phyloP scores from a whole-genome alignment of 2,113 vertebrate species.

The Puffinus mauretanicus region DNA sequence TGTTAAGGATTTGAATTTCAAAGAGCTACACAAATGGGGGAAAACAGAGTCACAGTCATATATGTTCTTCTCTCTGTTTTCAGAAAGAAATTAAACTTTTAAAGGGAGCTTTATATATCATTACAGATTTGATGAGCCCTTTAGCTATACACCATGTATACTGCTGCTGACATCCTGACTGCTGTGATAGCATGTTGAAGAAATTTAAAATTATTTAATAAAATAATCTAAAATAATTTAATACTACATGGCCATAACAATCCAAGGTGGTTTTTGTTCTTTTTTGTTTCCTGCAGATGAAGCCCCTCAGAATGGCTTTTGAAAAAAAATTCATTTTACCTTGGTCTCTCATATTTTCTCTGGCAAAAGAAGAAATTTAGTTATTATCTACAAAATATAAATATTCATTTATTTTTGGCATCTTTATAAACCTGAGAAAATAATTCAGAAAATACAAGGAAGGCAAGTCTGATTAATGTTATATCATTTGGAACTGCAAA shows the following conservation, averaged over 20 bases:
- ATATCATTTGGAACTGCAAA: not conserved
- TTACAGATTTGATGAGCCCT: not conserved
- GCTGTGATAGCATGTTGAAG: not conserved
- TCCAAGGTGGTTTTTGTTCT: not conserved
- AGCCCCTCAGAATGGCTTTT: not conserved
- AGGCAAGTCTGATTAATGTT: not conserved
- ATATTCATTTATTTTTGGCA: not conserved
- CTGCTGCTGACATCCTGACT: not conserved
- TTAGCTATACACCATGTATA: not conserved
- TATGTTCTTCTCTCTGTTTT: not conserved
- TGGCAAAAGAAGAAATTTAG: not conserved
- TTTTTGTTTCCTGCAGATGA: not conserved
- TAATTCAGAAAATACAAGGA: not conserved
- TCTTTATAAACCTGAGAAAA: not conserved
- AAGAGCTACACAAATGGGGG: not conserved
- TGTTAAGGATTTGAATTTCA: not conserved
- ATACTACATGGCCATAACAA: accelerated
- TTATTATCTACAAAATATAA: not conserved
- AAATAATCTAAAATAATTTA: not conserved
- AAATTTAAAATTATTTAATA: not conserved
- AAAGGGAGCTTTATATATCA: not conserved
- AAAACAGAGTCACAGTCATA: not conserved
- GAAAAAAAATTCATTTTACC: not conserved
- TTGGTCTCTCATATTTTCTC: not conserved
- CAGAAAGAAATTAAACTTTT: not conserved